These are phyloP conservation scores for Onthophagus taurus DNA, from an alignment of 1,140 invertebrate genomes.

Conservation along the genomic window DNA sequence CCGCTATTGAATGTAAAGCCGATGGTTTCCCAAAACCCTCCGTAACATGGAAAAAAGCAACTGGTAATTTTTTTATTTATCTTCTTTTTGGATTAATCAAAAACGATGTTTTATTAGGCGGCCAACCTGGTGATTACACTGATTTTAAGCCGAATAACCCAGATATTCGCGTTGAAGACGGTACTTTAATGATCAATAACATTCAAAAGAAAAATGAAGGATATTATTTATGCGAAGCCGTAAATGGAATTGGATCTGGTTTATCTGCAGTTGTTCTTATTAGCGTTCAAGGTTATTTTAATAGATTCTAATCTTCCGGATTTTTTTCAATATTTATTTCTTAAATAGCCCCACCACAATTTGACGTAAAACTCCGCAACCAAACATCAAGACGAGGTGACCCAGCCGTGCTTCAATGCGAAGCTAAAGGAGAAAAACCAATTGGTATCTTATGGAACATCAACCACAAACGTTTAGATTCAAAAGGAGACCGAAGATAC, in stretches of 20 bases:
- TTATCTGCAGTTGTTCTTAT: slow-evolving; percentile 87
- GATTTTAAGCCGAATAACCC: slow-evolving; percentile 83
- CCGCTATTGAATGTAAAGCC: slow-evolving; percentile 89
- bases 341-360: slow-evolving; percentile 78
- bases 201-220: slow-evolving; percentile 90
- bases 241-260: slow-evolving; percentile 90
- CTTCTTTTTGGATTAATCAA: not conserved
- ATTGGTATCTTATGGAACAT: slow-evolving; percentile 94
- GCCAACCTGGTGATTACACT: slow-evolving; percentile 84
- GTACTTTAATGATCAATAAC: slow-evolving; percentile 76
- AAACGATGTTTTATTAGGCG: slow-evolving; percentile 54
- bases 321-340: slow-evolving; percentile 6
- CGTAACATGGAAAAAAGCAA: slow-evolving; percentile 91
- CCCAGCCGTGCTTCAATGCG: slow-evolving; percentile 85
- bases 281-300: slow-evolving; percentile 72
- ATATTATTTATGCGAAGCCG: slow-evolving; percentile 91
- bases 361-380: slow-evolving; percentile 84
- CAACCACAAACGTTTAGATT: slow-evolving; percentile 72
- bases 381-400: slow-evolving; percentile 83
- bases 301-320: not conserved
- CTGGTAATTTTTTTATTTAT: slow-evolving; percentile 52
- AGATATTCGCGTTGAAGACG: slow-evolving; percentile 83
- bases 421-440: slow-evolving; percentile 93
- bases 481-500: slow-evolving; percentile 77
- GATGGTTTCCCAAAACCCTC: slow-evolving; percentile 89